phyloP scores from a whole-genome alignment of 2,113 vertebrate species.

The Haemorhous mexicanus region DNA sequence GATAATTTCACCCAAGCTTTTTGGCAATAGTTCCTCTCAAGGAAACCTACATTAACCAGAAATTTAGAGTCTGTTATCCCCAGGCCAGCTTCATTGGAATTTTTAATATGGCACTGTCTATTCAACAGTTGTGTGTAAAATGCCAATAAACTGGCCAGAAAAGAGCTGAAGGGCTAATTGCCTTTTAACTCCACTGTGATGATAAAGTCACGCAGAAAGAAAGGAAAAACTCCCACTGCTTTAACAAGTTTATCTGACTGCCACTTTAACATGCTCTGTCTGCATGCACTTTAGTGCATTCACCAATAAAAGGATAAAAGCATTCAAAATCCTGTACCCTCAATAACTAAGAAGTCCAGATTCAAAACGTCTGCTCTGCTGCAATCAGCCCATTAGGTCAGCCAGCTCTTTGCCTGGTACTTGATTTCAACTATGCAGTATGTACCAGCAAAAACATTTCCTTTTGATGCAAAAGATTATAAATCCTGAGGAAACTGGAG shows the following conservation, averaged over 20 bases:
- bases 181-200: conserved; percentile 78
- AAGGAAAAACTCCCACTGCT: conserved; percentile 78
- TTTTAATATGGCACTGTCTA: conserved; percentile 77
- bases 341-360: conserved; percentile 55
- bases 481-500: not conserved
- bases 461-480: conserved; percentile 27
- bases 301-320: conserved; percentile 80
- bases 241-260: conserved; percentile 82
- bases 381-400: conserved; percentile 43
- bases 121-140: conserved; percentile 79
- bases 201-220: conserved; percentile 76
- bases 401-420: not conserved
- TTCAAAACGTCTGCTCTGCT: conserved; percentile 66
- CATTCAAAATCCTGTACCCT: conserved; percentile 49
- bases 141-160: conserved; percentile 75
- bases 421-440: not conserved
- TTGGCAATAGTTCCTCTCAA: conserved; percentile 61
- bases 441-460: not conserved
- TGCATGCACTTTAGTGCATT: conserved; percentile 76
- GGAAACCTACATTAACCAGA: conserved; percentile 54
- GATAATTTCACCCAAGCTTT: conserved; percentile 64
- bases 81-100: conserved; percentile 68
- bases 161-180: conserved; percentile 78
- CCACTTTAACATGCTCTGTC: conserved; percentile 78
- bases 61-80: conserved; percentile 70